phyloP scores from a whole-genome alignment of 2,113 vertebrate genomes.

The Notechis scutatus region DNA sequence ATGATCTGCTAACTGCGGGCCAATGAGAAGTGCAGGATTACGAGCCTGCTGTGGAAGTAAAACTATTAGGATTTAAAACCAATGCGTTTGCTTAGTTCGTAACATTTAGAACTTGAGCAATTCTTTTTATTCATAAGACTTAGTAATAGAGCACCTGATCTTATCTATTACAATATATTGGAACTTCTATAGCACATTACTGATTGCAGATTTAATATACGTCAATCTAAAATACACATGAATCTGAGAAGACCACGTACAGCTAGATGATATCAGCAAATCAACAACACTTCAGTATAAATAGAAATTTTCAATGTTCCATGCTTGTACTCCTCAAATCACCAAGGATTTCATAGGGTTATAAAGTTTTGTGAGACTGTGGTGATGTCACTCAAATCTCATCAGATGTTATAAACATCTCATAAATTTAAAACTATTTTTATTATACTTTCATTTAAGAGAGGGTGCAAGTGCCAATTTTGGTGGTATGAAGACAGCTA shows the following conservation, averaged over 20 bases:
- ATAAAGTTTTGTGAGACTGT: neutral
- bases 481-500: neutral
- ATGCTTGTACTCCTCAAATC: neutral
- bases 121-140: neutral
- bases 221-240: neutral
- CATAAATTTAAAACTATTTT: neutral
- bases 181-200: neutral
- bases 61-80: no score
- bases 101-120: neutral
- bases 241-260: neutral
- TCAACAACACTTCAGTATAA: neutral
- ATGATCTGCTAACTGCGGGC: no score
- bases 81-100: no score
- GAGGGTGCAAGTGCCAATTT: neutral
- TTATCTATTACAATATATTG: neutral
- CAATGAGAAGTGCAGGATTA: no score
- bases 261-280: neutral
- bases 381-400: neutral
- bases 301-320: neutral
- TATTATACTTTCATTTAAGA: neutral
- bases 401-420: neutral
- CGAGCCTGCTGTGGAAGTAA: no score
- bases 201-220: neutral
- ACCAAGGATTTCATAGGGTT: neutral
- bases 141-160: neutral